phyloP scores from a whole-genome alignment of 2,113 vertebrate species.

The Ia io region DNA sequence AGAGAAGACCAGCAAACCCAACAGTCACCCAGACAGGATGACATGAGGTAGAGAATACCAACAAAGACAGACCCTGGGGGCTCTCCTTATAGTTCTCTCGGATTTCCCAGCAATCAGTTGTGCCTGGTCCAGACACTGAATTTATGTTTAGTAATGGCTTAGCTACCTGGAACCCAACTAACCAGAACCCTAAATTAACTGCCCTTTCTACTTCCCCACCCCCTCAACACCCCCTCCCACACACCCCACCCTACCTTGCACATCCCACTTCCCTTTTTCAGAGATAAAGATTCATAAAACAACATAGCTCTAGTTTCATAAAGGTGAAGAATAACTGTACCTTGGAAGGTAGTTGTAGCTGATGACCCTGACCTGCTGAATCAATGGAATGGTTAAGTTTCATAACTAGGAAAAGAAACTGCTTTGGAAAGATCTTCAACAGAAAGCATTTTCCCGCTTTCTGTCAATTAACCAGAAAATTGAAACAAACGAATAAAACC shows the following conservation, averaged over 20 bases:
- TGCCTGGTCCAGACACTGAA: neutral
- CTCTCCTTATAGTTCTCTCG: neutral
- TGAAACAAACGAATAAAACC: conserved; percentile 33
- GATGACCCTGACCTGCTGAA: conserved; percentile 41
- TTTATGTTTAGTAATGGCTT: neutral
- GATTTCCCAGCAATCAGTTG: neutral
- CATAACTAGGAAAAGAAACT: conserved; percentile 38
- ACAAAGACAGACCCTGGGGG: neutral
- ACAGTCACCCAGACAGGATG: neutral
- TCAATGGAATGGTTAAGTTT: conserved; percentile 37
- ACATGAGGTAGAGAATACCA: neutral
- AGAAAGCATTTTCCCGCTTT: conserved; percentile 27
- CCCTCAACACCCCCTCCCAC: neutral
- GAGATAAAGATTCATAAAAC: conserved; percentile 65
- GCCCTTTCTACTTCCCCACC: neutral
- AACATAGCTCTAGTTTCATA: conserved; percentile 50
- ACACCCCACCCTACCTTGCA: conserved; percentile 30
- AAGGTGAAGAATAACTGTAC: neutral
- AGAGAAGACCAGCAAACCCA: neutral
- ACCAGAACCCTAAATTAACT: conserved; percentile 43
- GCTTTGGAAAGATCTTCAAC: conserved; percentile 31
- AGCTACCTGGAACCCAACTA: conserved; percentile 37
- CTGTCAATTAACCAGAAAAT: neutral
- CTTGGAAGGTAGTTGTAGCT: conserved; percentile 16
- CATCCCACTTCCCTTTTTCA: conserved; percentile 63